Conservation (phyloP, 2,113 vertebrate genomes). For the Hippotragus niger region DNA sequence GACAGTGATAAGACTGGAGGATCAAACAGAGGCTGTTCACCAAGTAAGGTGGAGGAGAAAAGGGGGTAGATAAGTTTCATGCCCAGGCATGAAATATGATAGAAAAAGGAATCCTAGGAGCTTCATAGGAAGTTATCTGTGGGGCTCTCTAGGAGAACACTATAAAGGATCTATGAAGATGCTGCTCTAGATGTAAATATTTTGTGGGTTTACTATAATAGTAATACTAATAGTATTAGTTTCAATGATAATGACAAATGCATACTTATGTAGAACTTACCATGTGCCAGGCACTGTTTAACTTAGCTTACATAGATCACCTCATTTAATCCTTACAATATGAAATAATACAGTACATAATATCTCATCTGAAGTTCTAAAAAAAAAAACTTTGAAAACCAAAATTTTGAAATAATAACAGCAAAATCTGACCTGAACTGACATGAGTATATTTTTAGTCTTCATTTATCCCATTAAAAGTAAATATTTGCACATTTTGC, state of each 20-base stretch:
- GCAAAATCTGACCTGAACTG: neutral
- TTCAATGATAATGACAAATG: neutral
- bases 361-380: neutral
- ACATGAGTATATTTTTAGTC: neutral
- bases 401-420: neutral
- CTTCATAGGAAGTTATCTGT: no score
- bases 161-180: no score
- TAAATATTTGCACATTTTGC: neutral
- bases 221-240: neutral
- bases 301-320: neutral
- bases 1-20: no score
- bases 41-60: no score
- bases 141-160: no score
- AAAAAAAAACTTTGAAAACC: neutral
- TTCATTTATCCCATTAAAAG: neutral
- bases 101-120: no score
- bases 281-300: neutral
- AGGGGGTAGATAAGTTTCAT: no score
- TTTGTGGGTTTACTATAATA: neutral
- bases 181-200: no score
- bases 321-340: neutral
- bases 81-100: no score
- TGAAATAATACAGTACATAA: neutral
- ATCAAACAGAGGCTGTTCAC: no score
- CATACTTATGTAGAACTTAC: neutral